These are phyloP conservation scores for western clawed frog (Xenopus tropicalis) DNA, from an alignment of 2,113 vertebrate species.

Conservation along the genomic window UCB_Xtro_10.0 CM004443.2:168044001-168044500, in stretches of 20 bases:
- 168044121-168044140: too few species aligned
- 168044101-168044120: too few species aligned
- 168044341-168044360: conserved; percentile 90
- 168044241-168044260: conserved; percentile 33
- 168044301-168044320: conserved; percentile 95
- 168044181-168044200: background rate
- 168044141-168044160: too few species aligned
- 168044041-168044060: too few species aligned
- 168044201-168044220: background rate
- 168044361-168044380: conserved; percentile 91
- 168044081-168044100: too few species aligned
- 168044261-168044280: conserved; percentile 70
- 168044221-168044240: conserved; percentile 41
- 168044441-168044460: conserved; percentile 40
- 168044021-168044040: too few species aligned
- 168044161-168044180: too few species aligned
- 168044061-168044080: too few species aligned
- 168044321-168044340: conserved; percentile 99
- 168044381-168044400: conserved; percentile 74
- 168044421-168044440: conserved; percentile 42
- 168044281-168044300: conserved; percentile 95
- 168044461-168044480: conserved; percentile 51
- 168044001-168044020: too few species aligned
- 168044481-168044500: background rate
- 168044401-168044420: conserved; percentile 48